These are phyloP conservation scores for Exaiptasia diaphana DNA, from an alignment of 64 coral and sea anemone genomes.

Conservation along the genomic window DNA sequence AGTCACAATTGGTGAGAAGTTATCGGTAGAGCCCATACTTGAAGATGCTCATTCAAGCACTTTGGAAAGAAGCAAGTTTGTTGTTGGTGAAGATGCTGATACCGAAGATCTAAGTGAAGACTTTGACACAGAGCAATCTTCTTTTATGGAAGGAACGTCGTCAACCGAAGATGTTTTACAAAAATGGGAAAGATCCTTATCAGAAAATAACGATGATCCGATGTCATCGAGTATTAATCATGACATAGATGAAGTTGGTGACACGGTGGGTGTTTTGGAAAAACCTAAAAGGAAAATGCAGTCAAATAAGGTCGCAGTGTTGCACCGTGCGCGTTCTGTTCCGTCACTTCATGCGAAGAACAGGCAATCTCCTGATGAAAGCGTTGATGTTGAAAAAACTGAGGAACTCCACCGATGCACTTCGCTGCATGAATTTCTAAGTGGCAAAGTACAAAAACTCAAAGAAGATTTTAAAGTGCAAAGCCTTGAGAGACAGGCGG, in stretches of 20 bases:
- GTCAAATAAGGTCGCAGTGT: not conserved
- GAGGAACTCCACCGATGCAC: not conserved
- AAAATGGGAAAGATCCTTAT: not conserved
- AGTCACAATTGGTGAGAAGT: not conserved
- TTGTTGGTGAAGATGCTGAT: not conserved
- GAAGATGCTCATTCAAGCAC: not conserved
- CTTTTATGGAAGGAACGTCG: not conserved
- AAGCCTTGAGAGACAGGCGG: not conserved
- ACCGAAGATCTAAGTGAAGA: not conserved
- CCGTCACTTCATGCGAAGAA: not conserved
- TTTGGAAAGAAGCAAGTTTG: not conserved
- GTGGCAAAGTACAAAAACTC: not conserved
- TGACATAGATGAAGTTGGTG: not conserved
- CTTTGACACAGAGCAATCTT: not conserved
- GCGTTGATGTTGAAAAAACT: not conserved
- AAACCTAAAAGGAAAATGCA: not conserved
- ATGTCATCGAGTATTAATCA: not conserved
- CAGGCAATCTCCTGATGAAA: not conserved
- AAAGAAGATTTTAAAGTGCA: not conserved
- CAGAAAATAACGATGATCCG: not conserved
- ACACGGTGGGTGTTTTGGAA: not conserved
- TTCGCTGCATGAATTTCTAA: not conserved
- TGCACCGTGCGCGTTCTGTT: slow-evolving; percentile 30
- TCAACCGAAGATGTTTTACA: not conserved
- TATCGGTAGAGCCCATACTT: not conserved